Conservation (phyloP, 2,888 invertebrate species). For the Ligdia adustata region DNA sequence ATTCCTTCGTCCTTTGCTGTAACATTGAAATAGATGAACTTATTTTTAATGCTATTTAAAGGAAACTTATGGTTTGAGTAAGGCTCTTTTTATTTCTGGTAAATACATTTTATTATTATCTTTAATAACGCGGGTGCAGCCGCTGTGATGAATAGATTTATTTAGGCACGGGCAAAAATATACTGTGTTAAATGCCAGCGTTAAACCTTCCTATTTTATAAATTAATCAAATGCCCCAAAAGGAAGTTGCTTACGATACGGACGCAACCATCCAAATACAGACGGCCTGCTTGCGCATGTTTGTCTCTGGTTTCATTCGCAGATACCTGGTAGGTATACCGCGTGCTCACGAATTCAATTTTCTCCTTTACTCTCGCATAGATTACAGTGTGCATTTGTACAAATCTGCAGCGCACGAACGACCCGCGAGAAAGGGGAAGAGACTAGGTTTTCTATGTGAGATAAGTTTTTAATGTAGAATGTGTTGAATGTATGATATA, state of each 20-base stretch:
- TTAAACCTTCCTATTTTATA: background rate
- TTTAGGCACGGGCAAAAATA: too few relatives aligned
- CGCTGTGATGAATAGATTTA: too few relatives aligned
- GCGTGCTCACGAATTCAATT: slow-evolving; percentile 35
- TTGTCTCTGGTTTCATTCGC: slow-evolving; percentile 24
- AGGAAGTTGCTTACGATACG: slow-evolving; percentile 11
- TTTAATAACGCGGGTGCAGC: too few relatives aligned
- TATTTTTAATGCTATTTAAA: too few relatives aligned
- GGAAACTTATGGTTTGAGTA: too few relatives aligned
- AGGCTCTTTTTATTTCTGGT: too few relatives aligned
- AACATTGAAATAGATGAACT: too few relatives aligned
- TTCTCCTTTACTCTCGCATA: slow-evolving; percentile 31
- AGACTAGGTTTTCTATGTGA: slow-evolving; percentile 4
- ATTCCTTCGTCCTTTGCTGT: too few relatives aligned
- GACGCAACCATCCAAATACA: slow-evolving; percentile 20
- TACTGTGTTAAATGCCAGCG: background rate
- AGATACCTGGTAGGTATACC: too few relatives aligned
- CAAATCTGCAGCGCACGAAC: slow-evolving; percentile 30
- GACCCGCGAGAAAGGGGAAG: slow-evolving; percentile 17
- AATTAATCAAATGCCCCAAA: slow-evolving; percentile 11
- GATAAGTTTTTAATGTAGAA: too few relatives aligned
- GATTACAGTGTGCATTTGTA: slow-evolving; percentile 33
- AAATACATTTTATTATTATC: too few relatives aligned
- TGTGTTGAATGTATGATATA: too few relatives aligned
- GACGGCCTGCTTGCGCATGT: slow-evolving; percentile 26